A percentile compares a stretch with the other conserved stretches of the same genome.
phyloP scores from a whole-genome alignment of 2,113 vertebrate species.

The Stictonetta naevosa region DNA sequence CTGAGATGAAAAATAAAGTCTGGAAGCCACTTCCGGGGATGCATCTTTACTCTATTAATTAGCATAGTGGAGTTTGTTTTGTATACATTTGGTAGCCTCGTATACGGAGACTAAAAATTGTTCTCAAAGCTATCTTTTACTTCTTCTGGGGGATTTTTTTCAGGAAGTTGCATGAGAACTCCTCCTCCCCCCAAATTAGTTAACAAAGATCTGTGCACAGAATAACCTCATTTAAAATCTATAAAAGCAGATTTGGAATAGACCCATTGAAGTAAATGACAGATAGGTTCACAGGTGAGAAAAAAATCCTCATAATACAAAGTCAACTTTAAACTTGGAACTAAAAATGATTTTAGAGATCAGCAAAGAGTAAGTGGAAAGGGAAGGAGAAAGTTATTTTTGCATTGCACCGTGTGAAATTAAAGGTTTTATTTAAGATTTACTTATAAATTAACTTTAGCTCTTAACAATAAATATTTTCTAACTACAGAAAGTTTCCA shows the following conservation, averaged over 20 bases:
- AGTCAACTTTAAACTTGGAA: constrained; percentile 13
- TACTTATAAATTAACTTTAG: not conserved
- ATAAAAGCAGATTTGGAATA: not conserved
- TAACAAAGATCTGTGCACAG: not conserved
- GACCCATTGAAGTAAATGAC: not conserved
- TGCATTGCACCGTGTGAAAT: not conserved
- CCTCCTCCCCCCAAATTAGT: not conserved
- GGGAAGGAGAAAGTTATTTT: not conserved
- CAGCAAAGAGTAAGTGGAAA: constrained; percentile 1
- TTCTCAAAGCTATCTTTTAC: not conserved
- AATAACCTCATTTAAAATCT: not conserved
- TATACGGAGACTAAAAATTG: not conserved
- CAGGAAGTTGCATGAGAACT: not conserved
- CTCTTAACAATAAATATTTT: not conserved
- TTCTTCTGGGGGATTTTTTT: not conserved
- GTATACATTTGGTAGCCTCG: not conserved
- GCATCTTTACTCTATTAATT: not conserved
- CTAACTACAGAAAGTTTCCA: not conserved
- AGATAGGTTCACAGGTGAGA: not conserved
- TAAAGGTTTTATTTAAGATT: not conserved
- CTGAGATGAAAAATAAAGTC: not conserved
- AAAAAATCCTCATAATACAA: not conserved
- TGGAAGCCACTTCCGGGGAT: not conserved
- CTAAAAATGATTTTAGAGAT: not conserved
- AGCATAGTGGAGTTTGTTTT: not conserved